These are phyloP conservation scores for Petrocephalus microphthalmus DNA, from an alignment of 2,113 vertebrate genomes.

Conservation along the genomic window DNA sequence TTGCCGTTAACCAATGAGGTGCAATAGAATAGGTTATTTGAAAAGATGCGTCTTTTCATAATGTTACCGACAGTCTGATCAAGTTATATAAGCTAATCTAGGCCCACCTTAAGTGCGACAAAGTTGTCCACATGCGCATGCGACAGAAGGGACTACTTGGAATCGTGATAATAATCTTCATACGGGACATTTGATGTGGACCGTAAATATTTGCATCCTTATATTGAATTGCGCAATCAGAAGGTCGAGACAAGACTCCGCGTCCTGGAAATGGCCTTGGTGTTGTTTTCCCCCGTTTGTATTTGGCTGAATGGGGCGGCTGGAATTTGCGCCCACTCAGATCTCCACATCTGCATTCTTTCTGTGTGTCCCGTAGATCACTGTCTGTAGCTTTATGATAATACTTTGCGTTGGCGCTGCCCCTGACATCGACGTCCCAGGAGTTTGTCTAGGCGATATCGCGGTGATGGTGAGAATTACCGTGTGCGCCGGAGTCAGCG, in stretches of 20 bases:
- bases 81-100: neutral
- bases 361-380: conserved; percentile 29
- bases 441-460: conserved; percentile 33
- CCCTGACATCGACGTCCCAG: conserved; percentile 25
- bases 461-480: conserved; percentile 26
- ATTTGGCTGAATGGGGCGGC: neutral
- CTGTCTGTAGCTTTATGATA: conserved; percentile 8
- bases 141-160: neutral
- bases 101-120: neutral
- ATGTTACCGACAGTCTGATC: neutral
- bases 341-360: conserved; percentile 24
- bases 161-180: neutral
- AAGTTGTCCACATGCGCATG: neutral
- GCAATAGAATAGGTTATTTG: neutral
- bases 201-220: neutral
- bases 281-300: neutral
- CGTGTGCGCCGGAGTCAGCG: neutral
- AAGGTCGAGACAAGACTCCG: neutral
- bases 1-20: neutral
- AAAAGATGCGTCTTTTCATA: neutral
- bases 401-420: conserved; percentile 29
- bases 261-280: neutral
- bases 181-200: neutral
- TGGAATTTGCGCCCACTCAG: neutral
- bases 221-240: neutral